Conservation (phyloP, 92 coral and sea anemone species). For the Palythoa grandis region DNA sequence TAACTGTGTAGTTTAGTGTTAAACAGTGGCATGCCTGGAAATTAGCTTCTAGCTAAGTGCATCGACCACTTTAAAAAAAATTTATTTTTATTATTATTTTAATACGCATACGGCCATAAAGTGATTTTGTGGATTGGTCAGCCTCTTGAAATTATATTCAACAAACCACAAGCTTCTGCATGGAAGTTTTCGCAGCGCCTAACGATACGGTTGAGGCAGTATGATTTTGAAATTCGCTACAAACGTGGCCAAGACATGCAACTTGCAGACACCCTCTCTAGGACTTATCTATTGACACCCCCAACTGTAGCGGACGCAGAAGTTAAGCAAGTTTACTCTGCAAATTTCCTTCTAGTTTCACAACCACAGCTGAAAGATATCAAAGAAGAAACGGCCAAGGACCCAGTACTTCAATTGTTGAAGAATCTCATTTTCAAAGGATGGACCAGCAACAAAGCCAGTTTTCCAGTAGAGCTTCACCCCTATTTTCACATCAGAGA, state of each 20-base stretch:
- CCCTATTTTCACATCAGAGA: constrained; percentile 44
- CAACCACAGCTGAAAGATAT: constrained; percentile 56
- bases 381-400: constrained; percentile 54
- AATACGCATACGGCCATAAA: constrained; percentile 49
- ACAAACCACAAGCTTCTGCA: constrained; percentile 60
- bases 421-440: constrained; percentile 51
- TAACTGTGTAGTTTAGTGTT: too few species aligned
- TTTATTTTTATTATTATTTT: too few species aligned
- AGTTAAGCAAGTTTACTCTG: constrained; percentile 42
- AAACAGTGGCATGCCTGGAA: too few species aligned
- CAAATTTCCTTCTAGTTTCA: constrained; percentile 47
- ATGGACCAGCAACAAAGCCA: constrained; percentile 50
- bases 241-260: constrained; percentile 48
- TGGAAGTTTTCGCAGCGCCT: constrained; percentile 59
- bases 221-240: constrained; percentile 49
- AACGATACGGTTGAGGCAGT: constrained; percentile 52
- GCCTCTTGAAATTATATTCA: constrained; percentile 52
- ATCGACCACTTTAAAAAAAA: too few species aligned
- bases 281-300: constrained; percentile 41
- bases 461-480: constrained; percentile 39
- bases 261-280: constrained; percentile 53
- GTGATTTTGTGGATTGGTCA: constrained; percentile 61
- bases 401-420: constrained; percentile 44
- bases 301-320: constrained; percentile 50
- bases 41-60: too few species aligned